A percentile compares a stretch with the other conserved stretches of the same genome.
Conservation (phyloP, 92 coral and sea anemone genomes). For the Porites evermanni region DNA sequence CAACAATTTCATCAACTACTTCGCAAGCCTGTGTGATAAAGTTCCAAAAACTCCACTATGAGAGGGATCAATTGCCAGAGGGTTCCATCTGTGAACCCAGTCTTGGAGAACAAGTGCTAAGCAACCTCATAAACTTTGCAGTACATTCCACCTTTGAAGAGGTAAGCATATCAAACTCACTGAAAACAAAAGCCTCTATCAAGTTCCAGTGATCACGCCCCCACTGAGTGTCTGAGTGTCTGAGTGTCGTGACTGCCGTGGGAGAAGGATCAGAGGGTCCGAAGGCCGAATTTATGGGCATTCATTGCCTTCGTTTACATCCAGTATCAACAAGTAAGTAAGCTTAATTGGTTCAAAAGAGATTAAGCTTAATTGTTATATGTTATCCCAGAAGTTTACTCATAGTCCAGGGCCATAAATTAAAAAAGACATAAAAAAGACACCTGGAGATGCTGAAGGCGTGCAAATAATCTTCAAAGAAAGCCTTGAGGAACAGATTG, state of each 20-base stretch:
- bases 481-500: slow-evolving; percentile 48
- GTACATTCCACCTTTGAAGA: too few relatives aligned
- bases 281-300: slow-evolving; percentile 13
- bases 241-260: not conserved
- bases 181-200: not conserved
- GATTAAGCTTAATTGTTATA: too few relatives aligned
- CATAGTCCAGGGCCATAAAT: too few relatives aligned
- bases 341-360: not conserved
- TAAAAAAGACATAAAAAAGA: slow-evolving; percentile 8
- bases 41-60: too few relatives aligned
- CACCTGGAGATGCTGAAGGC: slow-evolving; percentile 63
- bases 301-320: slow-evolving; percentile 13
- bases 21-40: too few relatives aligned
- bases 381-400: too few relatives aligned
- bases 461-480: slow-evolving; percentile 57
- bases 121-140: too few relatives aligned
- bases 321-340: slow-evolving; percentile 34
- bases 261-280: slow-evolving; percentile 23
- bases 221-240: not conserved
- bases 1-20: too few relatives aligned
- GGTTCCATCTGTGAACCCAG: too few relatives aligned
- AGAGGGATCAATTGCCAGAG: too few relatives aligned
- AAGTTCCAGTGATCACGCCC: slow-evolving; percentile 1
- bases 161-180: too few relatives aligned
- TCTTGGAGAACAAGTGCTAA: too few relatives aligned